Base-by-base conservation (phyloP, 2,888 invertebrate genomes). In the Trichacis sp. region DNA sequence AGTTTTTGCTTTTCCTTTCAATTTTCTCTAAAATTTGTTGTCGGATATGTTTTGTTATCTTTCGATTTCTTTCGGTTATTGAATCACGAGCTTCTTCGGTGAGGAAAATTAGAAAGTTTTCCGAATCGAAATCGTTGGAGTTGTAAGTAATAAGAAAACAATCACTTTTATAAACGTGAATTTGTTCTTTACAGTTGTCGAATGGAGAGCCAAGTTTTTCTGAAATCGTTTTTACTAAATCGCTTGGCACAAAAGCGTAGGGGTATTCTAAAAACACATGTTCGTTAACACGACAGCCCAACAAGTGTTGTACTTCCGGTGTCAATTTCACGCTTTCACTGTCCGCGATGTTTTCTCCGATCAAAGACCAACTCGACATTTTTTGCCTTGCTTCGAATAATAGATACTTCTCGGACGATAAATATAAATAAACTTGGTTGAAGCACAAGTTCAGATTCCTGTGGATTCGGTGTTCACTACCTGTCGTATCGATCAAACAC, bases 71-170 rank as follows among this genome's bases (percentile, higher is more conserved):
- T 1, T 24, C 20, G 2, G 59, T 45, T 1, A 69, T 79, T 70
- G 53, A 78, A 48, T 88, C 88, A 43, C 86, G 86, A 0, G 90
- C 86, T 66, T 87, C 85, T 66, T 80, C 83, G 0, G 89, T 90
- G 1, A 89, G 83, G 63, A 91, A 93, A 24, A 93, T 84, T 53
- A 91, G 89, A 75, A 91, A 92, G 24, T 91, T 89, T 74, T 90
- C 90, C 1, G 86, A 85, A 51, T 87, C 86, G 0, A 89, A 85
- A 73, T 89, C 89, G 40, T 88, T 87, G 0, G 89, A 88, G 11
- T 90, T 88, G 72, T 91, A 93, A 0, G 92, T 92, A 52, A 92
- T 74, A 0, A 93, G 81, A 2, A 89, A 77, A 17, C 66, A 47
- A 5, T 71, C 54, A 5, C 50, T 46, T 11, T 68, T 43, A 48